These are phyloP conservation scores for Protaetia brevitarsis DNA, from an alignment of 1,140 invertebrate species.

Conservation along the genomic window DNA sequence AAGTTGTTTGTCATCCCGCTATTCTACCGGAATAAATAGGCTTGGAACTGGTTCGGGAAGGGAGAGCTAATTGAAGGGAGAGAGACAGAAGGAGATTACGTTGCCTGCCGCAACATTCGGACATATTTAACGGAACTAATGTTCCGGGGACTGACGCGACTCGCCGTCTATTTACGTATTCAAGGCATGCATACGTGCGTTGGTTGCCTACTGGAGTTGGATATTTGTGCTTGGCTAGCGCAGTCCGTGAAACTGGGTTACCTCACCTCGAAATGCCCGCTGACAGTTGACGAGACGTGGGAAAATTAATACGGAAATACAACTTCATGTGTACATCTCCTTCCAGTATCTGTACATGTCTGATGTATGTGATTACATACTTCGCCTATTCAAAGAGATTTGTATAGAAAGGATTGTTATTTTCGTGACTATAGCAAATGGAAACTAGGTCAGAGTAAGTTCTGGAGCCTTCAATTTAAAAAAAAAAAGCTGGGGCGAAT, in stretches of 20 bases:
- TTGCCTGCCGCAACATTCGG: background rate
- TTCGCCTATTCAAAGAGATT: too few species aligned
- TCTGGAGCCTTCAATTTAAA: too few species aligned
- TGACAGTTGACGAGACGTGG: background rate
- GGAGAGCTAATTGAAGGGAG: background rate
- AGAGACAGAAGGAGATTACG: background rate
- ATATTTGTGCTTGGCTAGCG: background rate
- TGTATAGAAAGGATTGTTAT: too few species aligned
- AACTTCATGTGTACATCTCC: background rate
- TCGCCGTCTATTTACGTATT: conserved; percentile 1
- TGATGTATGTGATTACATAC: too few species aligned
- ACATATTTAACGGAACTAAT: conserved; percentile 3
- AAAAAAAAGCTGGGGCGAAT: too few species aligned
- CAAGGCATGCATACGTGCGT: background rate
- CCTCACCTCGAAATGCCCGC: background rate
- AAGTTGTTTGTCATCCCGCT: conserved; percentile 7
- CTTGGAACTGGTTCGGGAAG: too few species aligned
- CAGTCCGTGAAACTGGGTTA: background rate
- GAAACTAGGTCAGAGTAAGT: too few species aligned
- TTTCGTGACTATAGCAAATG: too few species aligned
- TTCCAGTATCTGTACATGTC: too few species aligned
- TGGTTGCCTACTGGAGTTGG: too few species aligned
- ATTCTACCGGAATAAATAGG: conserved; percentile 11
- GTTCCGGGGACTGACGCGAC: background rate
- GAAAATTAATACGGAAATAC: background rate